A percentile compares a stretch with the other conserved stretches of the same genome.
Conservation (phyloP, 2,888 invertebrate species). For the Notocelia uddmanniana region DNA sequence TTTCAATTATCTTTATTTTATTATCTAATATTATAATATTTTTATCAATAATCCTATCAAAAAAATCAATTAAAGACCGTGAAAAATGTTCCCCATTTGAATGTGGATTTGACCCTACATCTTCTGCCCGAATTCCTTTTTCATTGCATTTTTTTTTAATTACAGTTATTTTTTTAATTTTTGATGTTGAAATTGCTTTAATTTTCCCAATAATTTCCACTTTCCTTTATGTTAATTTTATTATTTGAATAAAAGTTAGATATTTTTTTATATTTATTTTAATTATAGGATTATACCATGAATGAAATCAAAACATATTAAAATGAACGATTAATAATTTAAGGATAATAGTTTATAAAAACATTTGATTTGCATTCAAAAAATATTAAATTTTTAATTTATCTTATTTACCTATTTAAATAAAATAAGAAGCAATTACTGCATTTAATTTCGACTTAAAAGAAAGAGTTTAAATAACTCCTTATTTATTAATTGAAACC, state of each 20-base stretch:
- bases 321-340: constrained; percentile 69
- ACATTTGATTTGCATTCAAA: constrained; percentile 78
- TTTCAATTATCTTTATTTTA: constrained; percentile 66
- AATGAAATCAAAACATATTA: constrained; percentile 77
- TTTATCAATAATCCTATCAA: constrained; percentile 80
- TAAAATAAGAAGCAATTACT: constrained; percentile 84
- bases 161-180: constrained; percentile 89
- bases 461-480: constrained; percentile 76
- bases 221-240: constrained; percentile 65
- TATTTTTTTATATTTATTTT: constrained; percentile 83
- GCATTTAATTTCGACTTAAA: constrained; percentile 82
- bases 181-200: constrained; percentile 90
- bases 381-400: constrained; percentile 68
- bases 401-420: too few relatives aligned
- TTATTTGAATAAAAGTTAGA: constrained; percentile 65
- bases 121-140: constrained; percentile 71
- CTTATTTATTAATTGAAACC: constrained; percentile 86
- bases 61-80: constrained; percentile 86
- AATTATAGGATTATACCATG: constrained; percentile 75
- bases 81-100: constrained; percentile 89
- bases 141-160: constrained; percentile 87
- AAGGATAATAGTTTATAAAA: constrained; percentile 74
- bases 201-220: constrained; percentile 85
- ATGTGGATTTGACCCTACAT: constrained; percentile 77
- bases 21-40: constrained; percentile 81